Base-by-base conservation (phyloP, 1,140 invertebrate genomes). In the Colletes latitarsis region DNA sequence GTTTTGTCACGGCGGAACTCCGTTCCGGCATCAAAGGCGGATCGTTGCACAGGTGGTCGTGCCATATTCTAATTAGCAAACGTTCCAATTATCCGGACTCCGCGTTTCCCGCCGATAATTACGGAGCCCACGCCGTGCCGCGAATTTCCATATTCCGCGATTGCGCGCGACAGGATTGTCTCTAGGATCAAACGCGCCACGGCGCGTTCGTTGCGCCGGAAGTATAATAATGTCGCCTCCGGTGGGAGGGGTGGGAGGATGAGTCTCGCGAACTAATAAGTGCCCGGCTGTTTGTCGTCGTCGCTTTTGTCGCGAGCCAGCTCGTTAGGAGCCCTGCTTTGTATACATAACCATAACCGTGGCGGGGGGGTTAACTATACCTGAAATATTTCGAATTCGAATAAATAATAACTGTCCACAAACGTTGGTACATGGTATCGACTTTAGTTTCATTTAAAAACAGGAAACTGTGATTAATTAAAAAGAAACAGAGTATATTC, bases 61-160 rank as follows among this genome's bases (percentile, higher is more conserved):
- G 70, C 55, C 86, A 87, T 86, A 86, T 88, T 86, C 80, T 84
- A 88, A 88, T 88, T 88, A 88, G 82, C 88, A 82, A 82, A 58
- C 82, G 84, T 87, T 81, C 82, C 84, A 88, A 88, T 88, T 88
- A 88, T 88, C 79, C 82, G 68, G 69, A 9, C 6, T 69, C 86
- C 78, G 74, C 66, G 86, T 87, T 84, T 86, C 82, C 80, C 79
- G 49, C 76, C 75, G 84, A 88, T 88, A 88, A 88, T 88, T 86
- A 77, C 86, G 72, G 79, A 9, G 9, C 77, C 74, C 80, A 80
- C 79, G 69, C 72, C 62, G 79, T 63, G 62, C 66, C 66, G 75
- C 68, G 77, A 85, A 73, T 81, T 83, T 83, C 83, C 77, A 79
- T 81, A 49, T 19, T 46, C 39, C 80, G 84, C 84, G 60, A 81